phyloP scores from a whole-genome alignment of 1,140 invertebrate genomes.

The Calephelis nemesis region DNA sequence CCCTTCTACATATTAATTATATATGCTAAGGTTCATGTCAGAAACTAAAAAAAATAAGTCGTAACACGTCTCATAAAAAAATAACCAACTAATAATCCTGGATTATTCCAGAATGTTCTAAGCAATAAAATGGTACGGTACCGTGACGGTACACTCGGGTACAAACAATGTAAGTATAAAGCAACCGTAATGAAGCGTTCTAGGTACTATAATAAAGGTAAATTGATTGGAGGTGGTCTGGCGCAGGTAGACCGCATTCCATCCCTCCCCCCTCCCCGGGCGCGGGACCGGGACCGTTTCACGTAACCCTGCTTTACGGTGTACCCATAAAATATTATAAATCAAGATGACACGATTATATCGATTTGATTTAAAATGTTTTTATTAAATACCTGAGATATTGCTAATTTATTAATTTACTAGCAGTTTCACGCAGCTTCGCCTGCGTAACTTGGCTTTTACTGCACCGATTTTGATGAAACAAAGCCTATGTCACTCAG shows the following conservation, averaged over 20 bases:
- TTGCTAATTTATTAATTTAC: too few relatives aligned
- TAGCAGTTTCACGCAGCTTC: too few relatives aligned
- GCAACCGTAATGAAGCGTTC: conserved; percentile 64
- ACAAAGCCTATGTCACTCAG: too few relatives aligned
- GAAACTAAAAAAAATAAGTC: too few relatives aligned
- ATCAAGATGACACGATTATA: not conserved
- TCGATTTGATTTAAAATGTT: too few relatives aligned
- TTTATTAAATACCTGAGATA: too few relatives aligned
- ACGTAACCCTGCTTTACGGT: conserved; percentile 30
- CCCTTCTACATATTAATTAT: too few relatives aligned
- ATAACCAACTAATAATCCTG: not conserved
- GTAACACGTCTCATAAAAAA: too few relatives aligned
- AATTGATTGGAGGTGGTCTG: conserved; percentile 75
- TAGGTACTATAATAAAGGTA: conserved; percentile 75
- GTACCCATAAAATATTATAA: conserved; percentile 35
- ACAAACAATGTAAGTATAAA: conserved; percentile 19
- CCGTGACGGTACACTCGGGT: not conserved
- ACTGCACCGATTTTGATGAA: too few relatives aligned
- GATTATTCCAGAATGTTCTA: not conserved
- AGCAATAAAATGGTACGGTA: conserved; percentile 11
- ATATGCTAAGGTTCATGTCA: too few relatives aligned
- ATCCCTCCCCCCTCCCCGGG: conserved; percentile 33
- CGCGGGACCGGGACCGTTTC: conserved; percentile 38
- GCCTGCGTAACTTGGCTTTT: too few relatives aligned
- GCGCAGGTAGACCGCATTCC: conserved; percentile 75